Base-by-base conservation (phyloP, 2,113 vertebrate species). In the Dromas ardeola region DNA sequence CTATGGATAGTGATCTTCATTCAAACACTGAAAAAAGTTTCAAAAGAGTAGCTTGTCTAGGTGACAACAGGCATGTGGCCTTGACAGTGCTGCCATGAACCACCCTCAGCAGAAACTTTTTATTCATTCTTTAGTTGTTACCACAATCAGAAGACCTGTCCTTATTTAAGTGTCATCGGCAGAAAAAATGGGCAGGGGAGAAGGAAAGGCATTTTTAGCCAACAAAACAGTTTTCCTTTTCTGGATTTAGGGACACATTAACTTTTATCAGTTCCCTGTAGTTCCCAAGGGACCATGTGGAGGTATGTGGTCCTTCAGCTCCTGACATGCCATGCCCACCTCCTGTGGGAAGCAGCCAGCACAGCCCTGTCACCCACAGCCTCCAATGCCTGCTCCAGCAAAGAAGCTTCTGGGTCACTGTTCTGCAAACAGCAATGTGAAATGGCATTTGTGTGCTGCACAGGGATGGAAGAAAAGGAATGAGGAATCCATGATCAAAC, bases 91-190 rank as follows among this genome's bases (percentile, higher is more conserved):
- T 85, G 12, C 34, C 5, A 13, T 73, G 53, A 84, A 25, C 36
- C 15, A 78, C 34, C 4, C 25, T 55, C 50, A 76, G 8, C 29
- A 66, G n/a, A 74, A 59, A 11, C 14, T 7, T 3, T 53, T 86
- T 66, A 43, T 50, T 78, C 7, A 29, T 34, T 71, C 25, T 29
- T 34, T 21, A 43, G 27, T 30, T 69, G 34, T 12, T 63, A 15
- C 6, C 0, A 1, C 11, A 59, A n/a, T 55, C 23, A 40, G 32
- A 23, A 61, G 3, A 38, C 6, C 12, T 49, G 16, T 18, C 34
- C 10, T 27, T 30, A 7, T 16, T 81, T 38, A 73, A 27, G 7
- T 49, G 23, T 36, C 43, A 18, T 5, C 34, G 42, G 9, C 23
- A 50, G 27, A 38, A 20, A 62, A 74, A 43, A 20, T 2, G 2